Evolutionary conservation across 2,113 vertebrate species (phyloP).

Genomic region (Porphyrio hochstetteri): DNA sequence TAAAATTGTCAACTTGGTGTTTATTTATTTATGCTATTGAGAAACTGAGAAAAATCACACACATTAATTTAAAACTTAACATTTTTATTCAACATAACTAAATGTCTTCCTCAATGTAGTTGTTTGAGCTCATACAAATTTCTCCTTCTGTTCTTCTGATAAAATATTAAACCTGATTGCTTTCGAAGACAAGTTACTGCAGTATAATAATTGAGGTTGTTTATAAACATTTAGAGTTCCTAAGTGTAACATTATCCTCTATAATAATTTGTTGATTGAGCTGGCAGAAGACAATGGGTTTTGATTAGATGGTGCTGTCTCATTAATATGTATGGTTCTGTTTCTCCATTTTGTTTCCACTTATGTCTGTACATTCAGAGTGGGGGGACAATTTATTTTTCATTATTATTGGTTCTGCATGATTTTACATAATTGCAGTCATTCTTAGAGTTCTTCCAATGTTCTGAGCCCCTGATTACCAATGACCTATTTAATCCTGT

Average conservation of each 20-base stretch:
- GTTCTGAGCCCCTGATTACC: neutral
- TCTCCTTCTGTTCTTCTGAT: constrained; percentile 6
- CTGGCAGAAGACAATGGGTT: constrained; percentile 47
- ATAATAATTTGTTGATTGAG: constrained; percentile 67
- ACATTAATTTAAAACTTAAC: neutral
- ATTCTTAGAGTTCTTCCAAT: constrained; percentile 17
- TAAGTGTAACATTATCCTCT: constrained; percentile 59
- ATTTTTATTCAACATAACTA: neutral
- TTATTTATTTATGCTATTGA: neutral
- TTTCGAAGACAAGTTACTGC: constrained; percentile 28
- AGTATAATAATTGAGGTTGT: constrained; percentile 47
- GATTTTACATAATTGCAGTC: constrained; percentile 30
- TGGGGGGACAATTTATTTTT: constrained; percentile 2
- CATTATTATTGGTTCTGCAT: constrained; percentile 32
- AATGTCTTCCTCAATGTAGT: neutral
- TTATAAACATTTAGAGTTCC: constrained; percentile 67
- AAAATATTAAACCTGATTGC: constrained; percentile 61
- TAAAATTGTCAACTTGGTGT: neutral
- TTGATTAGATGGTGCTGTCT: constrained; percentile 55
- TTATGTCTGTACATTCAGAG: neutral
- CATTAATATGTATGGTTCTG: constrained; percentile 58
- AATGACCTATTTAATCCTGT: neutral
- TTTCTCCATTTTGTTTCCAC: constrained; percentile 23
- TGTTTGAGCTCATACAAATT: constrained; percentile 14
- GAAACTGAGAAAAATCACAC: neutral